Base-by-base conservation (phyloP, 2,888 invertebrate genomes). In the Leptinotarsa tumamoca region DNA sequence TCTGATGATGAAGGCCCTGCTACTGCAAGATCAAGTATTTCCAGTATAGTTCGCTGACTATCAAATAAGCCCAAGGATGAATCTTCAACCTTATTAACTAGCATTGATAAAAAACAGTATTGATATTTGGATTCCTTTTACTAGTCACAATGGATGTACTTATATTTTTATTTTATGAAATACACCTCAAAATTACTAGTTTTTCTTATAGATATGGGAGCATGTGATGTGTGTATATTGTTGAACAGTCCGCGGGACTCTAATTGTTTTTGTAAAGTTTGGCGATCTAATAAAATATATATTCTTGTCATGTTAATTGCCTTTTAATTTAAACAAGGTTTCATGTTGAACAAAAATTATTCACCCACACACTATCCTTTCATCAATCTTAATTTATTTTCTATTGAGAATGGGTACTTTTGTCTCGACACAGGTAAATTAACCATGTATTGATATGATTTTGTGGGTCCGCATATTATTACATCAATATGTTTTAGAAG, bases 1-100 rank as follows among this genome's bases (percentile, higher is more conserved):
- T 95, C 95, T 50, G 96, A 96, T 66, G 95, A 95, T 74, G 95
- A 95, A 77, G 83, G 83, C 61, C 82, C 83, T 21, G 86, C 83
- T 73, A 87, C 88, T 13, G 87, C 87, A 49, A 83, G 87, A 75
- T 87, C 87, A 15, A 89, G 88, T 83, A 89, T 89, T 83, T 88
- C 89, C 3, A 89, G 89, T 82, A 89, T 89, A 78, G 86, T 89
- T 84, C 88, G 87, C 85, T 89, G 87, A 88, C 84, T 74, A 23
- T 43, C 50, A 14, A 50, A 67, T 66, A 49, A 23, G 71, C 49
- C 58, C 68, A 58, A 56, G 50, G 63, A 67, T 71, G n/a, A 56
- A 71, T 71, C 66, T 14, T 71, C 54, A n/a, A 58, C 63, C 51
- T 72, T 68, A 7, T 49, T 27, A 63, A 67, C 51, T 7, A 49